A percentile compares a stretch with the other conserved stretches of the same genome.
phyloP scores from a whole-genome alignment of 2,113 vertebrate species.

The Brachyistius frenatus region DNA sequence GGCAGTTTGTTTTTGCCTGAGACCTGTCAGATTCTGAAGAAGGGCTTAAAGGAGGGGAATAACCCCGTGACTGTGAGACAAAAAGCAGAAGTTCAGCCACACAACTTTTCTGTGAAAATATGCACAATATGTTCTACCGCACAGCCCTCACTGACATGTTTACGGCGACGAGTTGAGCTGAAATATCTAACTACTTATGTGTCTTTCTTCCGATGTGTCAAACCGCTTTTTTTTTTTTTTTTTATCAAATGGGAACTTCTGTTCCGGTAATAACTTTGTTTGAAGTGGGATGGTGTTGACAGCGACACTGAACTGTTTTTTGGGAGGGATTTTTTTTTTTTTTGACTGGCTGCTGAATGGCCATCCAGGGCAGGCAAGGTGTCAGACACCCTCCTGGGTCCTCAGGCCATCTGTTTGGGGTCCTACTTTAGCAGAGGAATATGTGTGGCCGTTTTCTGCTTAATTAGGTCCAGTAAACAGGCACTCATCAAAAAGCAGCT shows the following conservation, averaged over 20 bases:
- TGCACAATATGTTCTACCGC: conserved; percentile 13
- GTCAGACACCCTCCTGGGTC: conserved; percentile 70
- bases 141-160: conserved; percentile 2
- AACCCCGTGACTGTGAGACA: conserved; percentile 55
- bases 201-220: neutral
- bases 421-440: conserved; percentile 74
- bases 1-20: conserved; percentile 59
- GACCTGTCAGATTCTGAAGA: conserved; percentile 67
- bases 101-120: conserved; percentile 32
- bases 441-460: conserved; percentile 82
- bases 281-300: conserved; percentile 36
- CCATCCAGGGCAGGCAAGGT: conserved; percentile 67
- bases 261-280: conserved; percentile 49
- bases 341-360: conserved; percentile 63
- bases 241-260: conserved; percentile 16
- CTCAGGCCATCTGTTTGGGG: conserved; percentile 75
- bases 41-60: conserved; percentile 45
- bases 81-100: conserved; percentile 45
- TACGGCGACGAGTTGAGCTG: neutral
- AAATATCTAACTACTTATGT: neutral
- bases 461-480: conserved; percentile 86
- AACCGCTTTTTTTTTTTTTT: neutral
- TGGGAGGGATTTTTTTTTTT: conserved; percentile 21
- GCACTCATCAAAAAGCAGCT: conserved; percentile 84
- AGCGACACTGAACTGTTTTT: conserved; percentile 29